phyloP scores from a whole-genome alignment of 2,888 invertebrate species.

The Oscheius onirici region DNA sequence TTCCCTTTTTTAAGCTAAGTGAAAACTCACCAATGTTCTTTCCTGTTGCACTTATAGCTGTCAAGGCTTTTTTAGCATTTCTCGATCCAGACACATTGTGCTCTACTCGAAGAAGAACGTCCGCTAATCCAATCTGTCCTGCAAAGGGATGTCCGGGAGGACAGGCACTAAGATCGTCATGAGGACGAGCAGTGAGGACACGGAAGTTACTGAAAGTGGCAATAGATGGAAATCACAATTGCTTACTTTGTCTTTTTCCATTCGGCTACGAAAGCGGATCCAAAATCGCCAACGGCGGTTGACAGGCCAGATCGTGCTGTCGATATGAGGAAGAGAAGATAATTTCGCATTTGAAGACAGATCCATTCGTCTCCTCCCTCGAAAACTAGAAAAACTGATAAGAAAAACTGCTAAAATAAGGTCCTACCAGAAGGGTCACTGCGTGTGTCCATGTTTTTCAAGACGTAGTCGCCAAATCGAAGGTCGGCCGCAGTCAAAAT shows the following conservation, averaged over 20 bases:
- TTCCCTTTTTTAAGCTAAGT: background rate
- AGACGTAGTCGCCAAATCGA: constrained; percentile 91
- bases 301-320: constrained; percentile 58
- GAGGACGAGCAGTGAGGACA: constrained; percentile 78
- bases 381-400: constrained; percentile 76
- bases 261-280: constrained; percentile 83
- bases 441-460: constrained; percentile 76
- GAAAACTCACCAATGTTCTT: constrained; percentile 50
- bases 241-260: constrained; percentile 82
- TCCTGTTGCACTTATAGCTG: constrained; percentile 60
- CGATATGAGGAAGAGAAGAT: constrained; percentile 73
- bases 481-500: constrained; percentile 92
- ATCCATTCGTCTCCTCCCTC: constrained; percentile 97
- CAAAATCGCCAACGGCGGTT: constrained; percentile 78
- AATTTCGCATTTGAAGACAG: constrained; percentile 83
- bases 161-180: constrained; percentile 46
- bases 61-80: constrained; percentile 59
- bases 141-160: constrained; percentile 83
- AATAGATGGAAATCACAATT: background rate
- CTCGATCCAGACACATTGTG: constrained; percentile 60
- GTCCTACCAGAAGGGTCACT: constrained; percentile 32
- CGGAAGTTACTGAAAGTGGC: constrained; percentile 79
- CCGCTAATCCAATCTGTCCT: constrained; percentile 90
- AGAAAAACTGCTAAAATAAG: constrained; percentile 1
- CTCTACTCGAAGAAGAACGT: constrained; percentile 79